Conservation (phyloP, 2,797 vertebrate genomes). For the Lateolabrax maculatus region DNA sequence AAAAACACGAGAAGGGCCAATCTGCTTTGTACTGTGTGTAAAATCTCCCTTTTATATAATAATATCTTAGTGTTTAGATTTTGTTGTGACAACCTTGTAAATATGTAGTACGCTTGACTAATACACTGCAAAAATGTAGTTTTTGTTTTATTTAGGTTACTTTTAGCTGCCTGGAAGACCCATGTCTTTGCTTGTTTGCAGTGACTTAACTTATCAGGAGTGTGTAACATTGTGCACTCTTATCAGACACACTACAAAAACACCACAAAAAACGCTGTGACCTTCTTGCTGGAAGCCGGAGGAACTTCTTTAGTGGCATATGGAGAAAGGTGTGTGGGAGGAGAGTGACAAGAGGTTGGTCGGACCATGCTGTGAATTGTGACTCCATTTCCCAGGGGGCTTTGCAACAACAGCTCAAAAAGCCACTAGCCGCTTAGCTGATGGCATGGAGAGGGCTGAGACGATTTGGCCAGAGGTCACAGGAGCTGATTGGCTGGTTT, state of each 20-base stretch:
- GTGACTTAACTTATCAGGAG: conserved; percentile 10
- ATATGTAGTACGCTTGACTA: background rate
- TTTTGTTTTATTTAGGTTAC: background rate
- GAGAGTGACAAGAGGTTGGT: conserved; percentile 81
- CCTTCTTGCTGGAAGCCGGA: conserved; percentile 76
- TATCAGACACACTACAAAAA: conserved; percentile 3
- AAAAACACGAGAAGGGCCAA: background rate
- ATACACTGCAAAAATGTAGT: background rate
- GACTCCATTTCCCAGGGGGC: conserved; percentile 77
- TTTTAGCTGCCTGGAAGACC: conserved; percentile 34
- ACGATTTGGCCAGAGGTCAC: conserved; percentile 74
- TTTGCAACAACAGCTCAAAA: conserved; percentile 76
- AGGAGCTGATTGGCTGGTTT: conserved; percentile 77
- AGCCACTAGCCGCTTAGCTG: conserved; percentile 73
- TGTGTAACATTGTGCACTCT: conserved; percentile 9
- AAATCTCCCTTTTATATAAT: conserved; percentile 5
- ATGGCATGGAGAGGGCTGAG: conserved; percentile 79
- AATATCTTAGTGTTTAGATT: background rate
- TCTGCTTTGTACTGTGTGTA: background rate
- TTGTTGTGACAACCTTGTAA: conserved; percentile 2
- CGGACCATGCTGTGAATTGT: conserved; percentile 83
- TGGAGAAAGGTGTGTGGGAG: conserved; percentile 79
- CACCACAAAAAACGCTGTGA: conserved; percentile 38
- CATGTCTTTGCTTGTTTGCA: conserved; percentile 9
- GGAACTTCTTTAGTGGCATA: conserved; percentile 86